Base-by-base conservation (phyloP, 2,888 invertebrate species). In the Melangyna quadrimaculata region DNA sequence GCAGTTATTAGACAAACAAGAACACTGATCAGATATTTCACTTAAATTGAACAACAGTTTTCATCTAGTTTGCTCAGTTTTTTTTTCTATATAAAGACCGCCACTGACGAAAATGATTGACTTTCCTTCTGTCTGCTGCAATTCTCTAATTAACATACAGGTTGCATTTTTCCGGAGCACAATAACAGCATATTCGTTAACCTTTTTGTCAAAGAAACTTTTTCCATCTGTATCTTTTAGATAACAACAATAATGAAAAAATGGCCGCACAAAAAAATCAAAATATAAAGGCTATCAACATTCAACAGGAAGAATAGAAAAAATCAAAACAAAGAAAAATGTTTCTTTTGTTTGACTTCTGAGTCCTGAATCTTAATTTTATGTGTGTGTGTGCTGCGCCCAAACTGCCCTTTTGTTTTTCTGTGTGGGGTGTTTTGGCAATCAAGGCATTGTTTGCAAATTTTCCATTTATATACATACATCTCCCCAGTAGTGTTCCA, bases 381-480 rank as follows among this genome's bases (percentile, higher is more conserved):
- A 72, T 69, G 73, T 24, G 70, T 24, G 0, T 63, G 45, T 65
- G 29, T 65, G 63, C n/a, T n/a, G 12, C 29, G 63, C 45, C n/a
- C 43, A 71, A 75, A 53, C 74, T 75, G 65, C 37, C 71, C 79
- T 59, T 74, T 84, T 79, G 79, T 84, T 79, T 45, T 74, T 45
- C 71, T 57, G 51, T 59, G 48, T 59, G 22, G 37, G 24, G 65
- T 10, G n/a, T n/a, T n/a, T n/a, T n/a, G n/a, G n/a, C n/a, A n/a
- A n/a, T n/a, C n/a, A n/a, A 32, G 43, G 71, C 71, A 61, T 80
- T 80, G 84, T 84, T 84, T 84, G 53, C 65, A 79, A n/a, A 74
- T 84, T 79, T 79, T 53, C n/a, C 63, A 73, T 79, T 79, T 70
- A n/a, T n/a, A n/a, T n/a, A n/a, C n/a, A n/a, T n/a, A 70, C 43